Evolutionary conservation across 2,113 vertebrate species (phyloP).

Genomic region (Nothoprocta perdicaria): DNA sequence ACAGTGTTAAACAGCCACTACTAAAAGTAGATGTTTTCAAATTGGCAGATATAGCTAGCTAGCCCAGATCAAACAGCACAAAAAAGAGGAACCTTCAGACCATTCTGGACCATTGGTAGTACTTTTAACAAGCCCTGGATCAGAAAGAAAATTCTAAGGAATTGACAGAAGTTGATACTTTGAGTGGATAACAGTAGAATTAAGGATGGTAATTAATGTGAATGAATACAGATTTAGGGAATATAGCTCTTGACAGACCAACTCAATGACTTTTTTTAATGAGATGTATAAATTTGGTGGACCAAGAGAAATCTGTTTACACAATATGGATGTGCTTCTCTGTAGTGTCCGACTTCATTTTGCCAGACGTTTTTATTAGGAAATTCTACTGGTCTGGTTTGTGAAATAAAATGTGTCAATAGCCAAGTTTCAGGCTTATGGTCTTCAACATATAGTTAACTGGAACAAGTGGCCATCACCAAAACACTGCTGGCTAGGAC

Average conservation of each 20-base stretch:
- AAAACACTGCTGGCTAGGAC: neutral
- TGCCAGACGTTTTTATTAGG: neutral
- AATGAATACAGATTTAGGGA: neutral
- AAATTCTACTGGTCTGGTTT: neutral
- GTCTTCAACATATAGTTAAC: fast-evolving
- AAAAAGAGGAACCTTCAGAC: neutral
- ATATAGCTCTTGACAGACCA: neutral
- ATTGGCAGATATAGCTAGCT: neutral
- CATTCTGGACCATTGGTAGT: neutral
- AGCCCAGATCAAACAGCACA: neutral
- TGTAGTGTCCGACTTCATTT: neutral
- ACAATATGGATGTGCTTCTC: neutral
- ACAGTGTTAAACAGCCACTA: neutral
- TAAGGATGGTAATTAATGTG: neutral
- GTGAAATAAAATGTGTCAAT: fast-evolving
- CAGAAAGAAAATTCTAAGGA: neutral
- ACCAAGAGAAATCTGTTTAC: neutral
- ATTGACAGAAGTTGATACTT: neutral
- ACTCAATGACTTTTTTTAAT: neutral
- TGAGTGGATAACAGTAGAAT: neutral
- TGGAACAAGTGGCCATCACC: neutral
- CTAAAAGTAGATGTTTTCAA: neutral
- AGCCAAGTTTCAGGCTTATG: fast-evolving
- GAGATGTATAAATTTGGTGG: neutral
- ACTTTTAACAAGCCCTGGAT: neutral